These are phyloP conservation scores for Caenorhabditis angaria DNA, from an alignment of 2,888 invertebrate species.

Conservation along the genomic window DNA sequence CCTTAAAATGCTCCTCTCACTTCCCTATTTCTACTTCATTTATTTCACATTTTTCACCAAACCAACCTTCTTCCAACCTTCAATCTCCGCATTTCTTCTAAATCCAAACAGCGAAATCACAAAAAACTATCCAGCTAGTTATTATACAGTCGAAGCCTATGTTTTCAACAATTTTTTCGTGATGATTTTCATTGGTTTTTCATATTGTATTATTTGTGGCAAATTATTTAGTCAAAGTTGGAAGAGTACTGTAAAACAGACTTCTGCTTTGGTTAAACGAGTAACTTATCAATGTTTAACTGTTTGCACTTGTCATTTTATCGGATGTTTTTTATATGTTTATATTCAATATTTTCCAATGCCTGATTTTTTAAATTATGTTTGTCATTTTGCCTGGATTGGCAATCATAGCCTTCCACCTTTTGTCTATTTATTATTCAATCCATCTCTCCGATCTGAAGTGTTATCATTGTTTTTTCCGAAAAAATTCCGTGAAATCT, in stretches of 20 bases:
- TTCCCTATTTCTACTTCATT: constrained; percentile 40
- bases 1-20: constrained; percentile 17
- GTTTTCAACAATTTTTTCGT: constrained; percentile 47
- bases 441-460: constrained; percentile 31
- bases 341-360: constrained; percentile 45
- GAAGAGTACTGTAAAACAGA: constrained; percentile 16
- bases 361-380: constrained; percentile 29
- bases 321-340: constrained; percentile 44
- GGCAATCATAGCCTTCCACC: constrained; percentile 49
- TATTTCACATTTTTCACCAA: constrained; percentile 47
- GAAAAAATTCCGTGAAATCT: not conserved
- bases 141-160: constrained; percentile 40
- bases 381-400: constrained; percentile 48
- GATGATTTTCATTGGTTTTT: constrained; percentile 33
- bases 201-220: constrained; percentile 33
- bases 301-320: constrained; percentile 43
- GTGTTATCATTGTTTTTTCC: constrained; percentile 9
- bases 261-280: constrained; percentile 17
- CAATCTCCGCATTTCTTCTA: constrained; percentile 37
- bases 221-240: constrained; percentile 24
- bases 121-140: constrained; percentile 24
- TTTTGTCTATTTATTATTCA: constrained; percentile 35
- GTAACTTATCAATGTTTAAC: constrained; percentile 37
- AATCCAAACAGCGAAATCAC: constrained; percentile 41
- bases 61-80: constrained; percentile 42